Conservation (phyloP, 2,888 invertebrate genomes). For the Rotaria macrura region DNA sequence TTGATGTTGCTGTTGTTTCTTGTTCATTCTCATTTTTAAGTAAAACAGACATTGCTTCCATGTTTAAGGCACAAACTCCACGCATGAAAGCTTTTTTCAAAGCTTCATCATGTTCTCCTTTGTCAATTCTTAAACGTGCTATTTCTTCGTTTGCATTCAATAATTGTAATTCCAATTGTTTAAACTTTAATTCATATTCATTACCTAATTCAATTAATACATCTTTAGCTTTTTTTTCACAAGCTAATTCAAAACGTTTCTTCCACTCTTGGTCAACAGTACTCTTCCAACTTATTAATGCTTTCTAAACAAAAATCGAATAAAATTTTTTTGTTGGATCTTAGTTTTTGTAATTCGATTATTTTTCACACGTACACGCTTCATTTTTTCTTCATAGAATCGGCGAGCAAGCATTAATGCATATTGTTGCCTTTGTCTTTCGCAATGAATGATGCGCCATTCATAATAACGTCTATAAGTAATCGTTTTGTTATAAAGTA, state of each 20-base stretch:
- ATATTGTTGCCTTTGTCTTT: neutral
- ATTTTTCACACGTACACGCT: neutral
- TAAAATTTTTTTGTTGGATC: too few species aligned
- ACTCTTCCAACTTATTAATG: neutral
- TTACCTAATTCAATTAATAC: conserved; percentile 45
- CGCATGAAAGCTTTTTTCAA: conserved; percentile 51
- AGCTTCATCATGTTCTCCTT: conserved; percentile 39
- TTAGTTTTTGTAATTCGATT: neutral
- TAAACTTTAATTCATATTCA: conserved; percentile 38
- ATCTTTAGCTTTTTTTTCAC: conserved; percentile 47
- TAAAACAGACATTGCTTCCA: conserved; percentile 50
- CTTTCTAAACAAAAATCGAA: neutral
- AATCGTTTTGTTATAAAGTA: neutral
- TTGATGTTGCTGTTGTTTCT: conserved; percentile 14
- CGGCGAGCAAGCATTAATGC: neutral
- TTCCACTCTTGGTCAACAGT: neutral
- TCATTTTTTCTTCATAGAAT: neutral
- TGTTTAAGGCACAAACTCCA: conserved; percentile 49
- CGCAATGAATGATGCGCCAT: neutral
- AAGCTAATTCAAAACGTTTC: conserved; percentile 41
- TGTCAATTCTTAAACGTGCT: conserved; percentile 27
- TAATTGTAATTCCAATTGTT: conserved; percentile 17
- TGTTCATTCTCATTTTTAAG: neutral
- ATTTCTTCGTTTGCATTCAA: conserved; percentile 18
- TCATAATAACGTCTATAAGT: conserved; percentile 16